Conservation (phyloP, 2,797 vertebrate genomes). For the Anniella stebbinsi region DNA sequence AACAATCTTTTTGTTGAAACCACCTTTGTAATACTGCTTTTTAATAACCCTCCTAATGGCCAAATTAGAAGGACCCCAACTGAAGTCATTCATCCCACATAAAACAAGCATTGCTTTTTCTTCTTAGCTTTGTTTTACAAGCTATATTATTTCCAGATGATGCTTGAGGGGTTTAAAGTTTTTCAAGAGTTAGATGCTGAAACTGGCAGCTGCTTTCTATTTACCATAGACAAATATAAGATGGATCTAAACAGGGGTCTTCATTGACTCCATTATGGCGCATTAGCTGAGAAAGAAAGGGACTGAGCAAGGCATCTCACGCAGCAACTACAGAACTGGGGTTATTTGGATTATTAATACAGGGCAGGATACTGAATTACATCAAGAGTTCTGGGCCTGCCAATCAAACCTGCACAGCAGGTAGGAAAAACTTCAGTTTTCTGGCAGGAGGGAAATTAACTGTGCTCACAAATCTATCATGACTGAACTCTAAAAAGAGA, state of each 20-base stretch:
- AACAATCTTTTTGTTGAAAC: slow-evolving; percentile 80
- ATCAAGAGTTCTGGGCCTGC: slow-evolving; percentile 45
- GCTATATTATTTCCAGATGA: slow-evolving; percentile 95
- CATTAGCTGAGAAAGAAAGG: slow-evolving; percentile 49
- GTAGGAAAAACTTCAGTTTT: slow-evolving; percentile 46
- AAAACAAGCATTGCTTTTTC: slow-evolving; percentile 92
- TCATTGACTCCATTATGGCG: slow-evolving; percentile 69
- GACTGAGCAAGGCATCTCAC: slow-evolving; percentile 52
- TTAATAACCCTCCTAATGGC: slow-evolving; percentile 88
- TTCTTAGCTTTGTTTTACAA: slow-evolving; percentile 88
- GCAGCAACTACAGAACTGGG: slow-evolving; percentile 27
- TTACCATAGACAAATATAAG: slow-evolving; percentile 83
- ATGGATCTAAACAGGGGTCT: slow-evolving; percentile 75
- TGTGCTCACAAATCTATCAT: slow-evolving; percentile 53
- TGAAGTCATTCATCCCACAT: slow-evolving; percentile 89
- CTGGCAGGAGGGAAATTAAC: slow-evolving; percentile 39
- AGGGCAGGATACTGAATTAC: slow-evolving; percentile 41
- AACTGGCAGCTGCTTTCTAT: slow-evolving; percentile 85
- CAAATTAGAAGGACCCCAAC: slow-evolving; percentile 89
- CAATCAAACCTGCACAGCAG: slow-evolving; percentile 31
- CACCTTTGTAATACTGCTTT: slow-evolving; percentile 83
- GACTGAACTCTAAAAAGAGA: slow-evolving; percentile 56
- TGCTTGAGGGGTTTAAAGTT: slow-evolving; percentile 80
- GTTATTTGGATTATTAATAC: slow-evolving; percentile 35
- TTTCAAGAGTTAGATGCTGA: slow-evolving; percentile 80